Base-by-base conservation (phyloP, 2,113 vertebrate genomes). In the Forbesichthys papilliferus region DNA sequence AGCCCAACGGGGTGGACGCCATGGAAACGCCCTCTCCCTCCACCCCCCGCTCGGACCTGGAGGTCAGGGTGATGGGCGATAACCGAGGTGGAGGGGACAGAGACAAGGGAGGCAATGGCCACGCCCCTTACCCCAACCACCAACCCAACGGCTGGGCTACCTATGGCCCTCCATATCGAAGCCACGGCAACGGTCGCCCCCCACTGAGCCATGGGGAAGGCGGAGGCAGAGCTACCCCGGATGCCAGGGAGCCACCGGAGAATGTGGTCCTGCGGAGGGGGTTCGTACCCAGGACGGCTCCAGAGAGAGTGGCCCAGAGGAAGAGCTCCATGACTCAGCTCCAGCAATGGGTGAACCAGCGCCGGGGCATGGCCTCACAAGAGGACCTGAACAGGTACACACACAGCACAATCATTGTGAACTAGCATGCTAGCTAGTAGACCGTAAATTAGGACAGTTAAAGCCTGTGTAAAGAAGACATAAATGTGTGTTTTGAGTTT, bases 271-370 rank as follows among this genome's bases (percentile, higher is more conserved):
- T 93, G 4, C 92, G 92, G 18, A 88, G 92, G 34, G 91, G 93
- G 0, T 93, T 93, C 3, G 86, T 93, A 0, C 92, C 95, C 0
- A 91, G 94, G 36, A 90, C 91, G 1, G 92, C 91, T 61, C 93
- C 95, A 0, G 96, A 98, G 86, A 95, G 94, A 75, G 73, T 94
- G 0, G 96, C 96, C 13, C 97, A 99, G 87, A 94, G 97, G 72
- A 96, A 96, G 89, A 98, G 94, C 84, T 99, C 96, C 9, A 96
- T 99, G 96, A 95, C 90, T 0, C 96, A 99, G 84, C 91, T 99
- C 33, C 97, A 99, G 87, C 95, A 97, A 81, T 99, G 97, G 97
- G 96, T 98, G 57, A 98, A 97, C 89, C 93, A 95, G 6, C 93
- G 96, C 1, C 90, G 95, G 1, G 91, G 88, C 9, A 11, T 90